phyloP scores from a whole-genome alignment of 1,140 invertebrate genomes.

The Vanessa tameamea region DNA sequence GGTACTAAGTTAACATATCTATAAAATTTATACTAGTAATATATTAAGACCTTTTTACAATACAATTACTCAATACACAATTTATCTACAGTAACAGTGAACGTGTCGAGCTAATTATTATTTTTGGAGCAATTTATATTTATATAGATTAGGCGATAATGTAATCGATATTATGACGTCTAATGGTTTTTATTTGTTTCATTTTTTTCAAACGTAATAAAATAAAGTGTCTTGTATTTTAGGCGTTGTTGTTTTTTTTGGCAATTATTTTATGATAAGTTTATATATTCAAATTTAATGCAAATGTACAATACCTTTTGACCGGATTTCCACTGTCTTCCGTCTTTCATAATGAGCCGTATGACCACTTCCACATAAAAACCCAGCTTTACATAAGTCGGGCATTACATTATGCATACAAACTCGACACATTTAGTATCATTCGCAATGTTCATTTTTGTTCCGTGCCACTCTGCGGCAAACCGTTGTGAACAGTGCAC shows the following conservation, averaged over 20 bases:
- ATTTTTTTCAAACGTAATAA: too few species aligned
- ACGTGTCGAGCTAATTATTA: too few species aligned
- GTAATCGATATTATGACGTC: too few species aligned
- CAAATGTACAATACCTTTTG: conserved; percentile 30
- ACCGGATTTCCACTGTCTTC: conserved; percentile 34
- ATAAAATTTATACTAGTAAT: too few species aligned
- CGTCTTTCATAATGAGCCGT: conserved; percentile 30
- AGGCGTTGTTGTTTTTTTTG: not conserved
- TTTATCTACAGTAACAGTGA: too few species aligned
- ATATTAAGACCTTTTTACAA: too few species aligned
- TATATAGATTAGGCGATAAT: too few species aligned
- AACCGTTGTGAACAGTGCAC: conserved; percentile 38
- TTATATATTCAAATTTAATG: conserved; percentile 25
- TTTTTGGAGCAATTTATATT: too few species aligned
- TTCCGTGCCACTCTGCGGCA: conserved; percentile 38
- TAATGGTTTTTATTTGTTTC: too few species aligned
- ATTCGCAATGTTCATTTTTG: conserved; percentile 41
- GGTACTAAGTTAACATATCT: too few species aligned
- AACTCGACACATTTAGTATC: conserved; percentile 43
- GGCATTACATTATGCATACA: conserved; percentile 41
- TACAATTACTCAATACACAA: too few species aligned
- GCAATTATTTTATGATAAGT: not conserved
- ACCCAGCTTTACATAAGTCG: conserved; percentile 32
- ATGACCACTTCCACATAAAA: conserved; percentile 34
- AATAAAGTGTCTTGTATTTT: too few species aligned